Evolutionary conservation across 2,113 vertebrate species (phyloP).

Genomic region (Psilopsiagon aymara): DNA sequence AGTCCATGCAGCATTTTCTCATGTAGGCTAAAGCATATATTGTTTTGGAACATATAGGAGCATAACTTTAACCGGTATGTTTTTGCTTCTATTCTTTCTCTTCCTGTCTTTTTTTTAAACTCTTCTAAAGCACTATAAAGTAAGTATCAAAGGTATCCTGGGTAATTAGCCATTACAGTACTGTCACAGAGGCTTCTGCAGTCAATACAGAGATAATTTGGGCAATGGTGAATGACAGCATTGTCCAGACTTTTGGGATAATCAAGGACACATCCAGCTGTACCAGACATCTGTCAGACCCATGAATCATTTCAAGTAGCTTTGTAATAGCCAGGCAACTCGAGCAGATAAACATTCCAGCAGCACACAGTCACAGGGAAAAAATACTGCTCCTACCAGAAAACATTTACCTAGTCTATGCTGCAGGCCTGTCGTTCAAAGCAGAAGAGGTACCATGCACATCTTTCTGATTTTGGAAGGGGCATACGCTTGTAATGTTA

Average conservation of each 20-base stretch:
- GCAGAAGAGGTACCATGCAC: neutral
- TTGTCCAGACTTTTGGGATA: conserved; percentile 99
- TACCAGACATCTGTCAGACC: conserved; percentile 99
- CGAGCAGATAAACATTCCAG: conserved; percentile 87
- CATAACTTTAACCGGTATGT: conserved; percentile 45
- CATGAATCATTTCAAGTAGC: conserved; percentile 99
- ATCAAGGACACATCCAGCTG: conserved; percentile 99
- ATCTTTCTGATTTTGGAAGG: neutral
- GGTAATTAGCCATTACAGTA: conserved; percentile 99
- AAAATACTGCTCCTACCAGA: conserved; percentile 69
- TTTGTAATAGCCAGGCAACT: conserved; percentile 86
- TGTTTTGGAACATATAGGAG: conserved; percentile 33
- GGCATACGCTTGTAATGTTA: neutral
- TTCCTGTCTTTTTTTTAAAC: conserved; percentile 47
- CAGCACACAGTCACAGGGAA: conserved; percentile 77
- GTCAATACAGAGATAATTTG: conserved; percentile 99
- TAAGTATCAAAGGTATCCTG: conserved; percentile 98
- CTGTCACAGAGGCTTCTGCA: conserved; percentile 98
- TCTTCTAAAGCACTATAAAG: conserved; percentile 77
- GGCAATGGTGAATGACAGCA: conserved; percentile 99
- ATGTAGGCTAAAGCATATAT: neutral
- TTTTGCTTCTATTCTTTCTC: conserved; percentile 62
- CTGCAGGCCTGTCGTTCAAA: neutral
- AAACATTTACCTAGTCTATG: conserved; percentile 34
- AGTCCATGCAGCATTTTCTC: conserved; percentile 5